Evolutionary conservation across 2,888 invertebrate species (phyloP), one percentile per base, ranked within the genome.

Genomic region (Achlya flavicornis): DNA sequence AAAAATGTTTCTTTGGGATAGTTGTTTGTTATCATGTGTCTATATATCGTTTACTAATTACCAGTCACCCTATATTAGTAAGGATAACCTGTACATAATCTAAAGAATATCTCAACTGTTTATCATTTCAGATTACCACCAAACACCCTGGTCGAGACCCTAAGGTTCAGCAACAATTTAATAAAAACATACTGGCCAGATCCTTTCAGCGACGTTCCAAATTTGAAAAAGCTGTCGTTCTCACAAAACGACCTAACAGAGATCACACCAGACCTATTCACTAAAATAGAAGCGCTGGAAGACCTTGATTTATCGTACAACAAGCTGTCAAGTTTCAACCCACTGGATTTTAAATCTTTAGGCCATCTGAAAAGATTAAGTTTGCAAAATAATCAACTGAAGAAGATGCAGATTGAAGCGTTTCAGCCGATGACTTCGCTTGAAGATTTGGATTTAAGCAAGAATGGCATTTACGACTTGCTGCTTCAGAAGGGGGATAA

Each of bases 231-330:
- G 57, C 85, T 95, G 0, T 91, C 93, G n/a, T 87, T 95, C 67
- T 85, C 93, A 0, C 91, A 92, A 66, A 95, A 95, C 71, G 88
- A 93, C 26, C 85, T 95, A 5, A 77, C 81, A 0, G 85, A 85
- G 46, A 79, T 95, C 70, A 92, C 94, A 0, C 86, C 88, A 0
- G 94, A 94, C 68, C 79, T 94, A 0, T 92, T 95, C 71, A 90
- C 91, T 0, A 92, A 91, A 8, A 83, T 94, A 32, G 80, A 84
- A 6, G 66, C 71, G 0, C 73, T 95, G 11, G 89, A 91, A 80
- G 92, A 88, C 43, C 70, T 95, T n/a, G 94, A 95, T 75, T 73
- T 95, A 0, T 95, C 95, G 0, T 87, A 90, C 70, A 95, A 95
- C 77, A 88, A 87, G 61, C 75, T 95, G 5, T 69, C 85, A 10